Evolutionary conservation across 2,888 invertebrate species (phyloP).

Genomic region (Cantharis nigra): DNA sequence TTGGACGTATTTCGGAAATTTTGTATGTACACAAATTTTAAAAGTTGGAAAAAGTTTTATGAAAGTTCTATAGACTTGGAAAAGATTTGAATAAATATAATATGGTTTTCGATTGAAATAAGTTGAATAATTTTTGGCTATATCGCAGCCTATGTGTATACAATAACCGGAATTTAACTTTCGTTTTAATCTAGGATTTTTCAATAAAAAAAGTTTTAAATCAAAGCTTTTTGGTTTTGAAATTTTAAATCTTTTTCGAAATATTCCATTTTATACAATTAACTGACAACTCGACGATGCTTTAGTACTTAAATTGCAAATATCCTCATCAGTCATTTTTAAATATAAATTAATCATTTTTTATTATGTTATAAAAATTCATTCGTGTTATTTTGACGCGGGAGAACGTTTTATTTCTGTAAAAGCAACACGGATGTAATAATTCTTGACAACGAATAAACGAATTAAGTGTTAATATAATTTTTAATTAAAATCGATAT

Average conservation of each 20-base stretch:
- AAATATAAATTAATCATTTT: not conserved
- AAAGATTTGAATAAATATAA: not conserved
- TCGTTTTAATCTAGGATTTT: too few species aligned
- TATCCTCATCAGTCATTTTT: not conserved
- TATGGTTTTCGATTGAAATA: not conserved
- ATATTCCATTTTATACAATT: too few species aligned
- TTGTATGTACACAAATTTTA: not conserved
- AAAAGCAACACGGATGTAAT: not conserved
- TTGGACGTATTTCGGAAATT: not conserved
- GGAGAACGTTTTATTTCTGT: not conserved
- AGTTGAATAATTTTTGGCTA: not conserved
- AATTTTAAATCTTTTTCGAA: too few species aligned
- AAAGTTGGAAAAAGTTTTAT: not conserved
- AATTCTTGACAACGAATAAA: not conserved
- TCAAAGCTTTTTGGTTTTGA: too few species aligned
- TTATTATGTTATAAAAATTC: not conserved
- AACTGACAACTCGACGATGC: not conserved
- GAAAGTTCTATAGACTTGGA: not conserved
- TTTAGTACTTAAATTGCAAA: not conserved
- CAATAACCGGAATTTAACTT: not conserved
- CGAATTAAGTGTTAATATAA: not conserved
- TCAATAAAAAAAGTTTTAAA: too few species aligned
- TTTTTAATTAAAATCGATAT: conserved; percentile 1
- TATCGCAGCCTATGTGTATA: not conserved
- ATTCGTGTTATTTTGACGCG: not conserved